Percentiles rank a stretch among this genome's conserved stretches.
Evolutionary conservation across 2,888 invertebrate genomes (phyloP).

Genomic region (Apodemia duryi): DNA sequence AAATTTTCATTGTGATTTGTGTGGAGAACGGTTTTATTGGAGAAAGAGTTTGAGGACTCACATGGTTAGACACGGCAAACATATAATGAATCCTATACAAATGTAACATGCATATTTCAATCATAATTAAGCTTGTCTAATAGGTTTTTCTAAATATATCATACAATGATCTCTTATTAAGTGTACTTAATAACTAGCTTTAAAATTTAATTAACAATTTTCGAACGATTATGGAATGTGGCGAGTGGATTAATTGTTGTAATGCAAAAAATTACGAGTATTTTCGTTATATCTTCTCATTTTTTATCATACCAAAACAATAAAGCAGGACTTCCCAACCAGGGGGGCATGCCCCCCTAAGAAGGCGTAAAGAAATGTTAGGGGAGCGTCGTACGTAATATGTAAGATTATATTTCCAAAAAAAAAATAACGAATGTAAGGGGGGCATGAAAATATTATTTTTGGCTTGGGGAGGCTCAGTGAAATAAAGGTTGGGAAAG

Average conservation of each 20-base stretch:
- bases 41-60: conserved; percentile 81
- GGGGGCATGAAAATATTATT: no score
- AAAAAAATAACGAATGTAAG: no score
- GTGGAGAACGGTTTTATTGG: conserved; percentile 80
- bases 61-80: conserved; percentile 62
- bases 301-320: no score
- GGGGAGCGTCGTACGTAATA: no score
- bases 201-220: no score
- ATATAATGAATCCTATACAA: conserved; percentile 37
- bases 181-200: not conserved
- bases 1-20: conserved; percentile 80
- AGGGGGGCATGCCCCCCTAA: no score
- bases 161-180: not conserved
- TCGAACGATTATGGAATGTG: no score
- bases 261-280: not conserved
- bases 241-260: not conserved
- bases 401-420: no score
- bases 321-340: no score
- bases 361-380: no score
- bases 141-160: not conserved
- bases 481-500: no score
- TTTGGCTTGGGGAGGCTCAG: no score
- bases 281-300: not conserved
- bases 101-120: conserved; percentile 21
- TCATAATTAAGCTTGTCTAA: not conserved